Evolutionary conservation across 2,113 vertebrate species (phyloP).

Genomic region (Daphoenositta chrysoptera): DNA sequence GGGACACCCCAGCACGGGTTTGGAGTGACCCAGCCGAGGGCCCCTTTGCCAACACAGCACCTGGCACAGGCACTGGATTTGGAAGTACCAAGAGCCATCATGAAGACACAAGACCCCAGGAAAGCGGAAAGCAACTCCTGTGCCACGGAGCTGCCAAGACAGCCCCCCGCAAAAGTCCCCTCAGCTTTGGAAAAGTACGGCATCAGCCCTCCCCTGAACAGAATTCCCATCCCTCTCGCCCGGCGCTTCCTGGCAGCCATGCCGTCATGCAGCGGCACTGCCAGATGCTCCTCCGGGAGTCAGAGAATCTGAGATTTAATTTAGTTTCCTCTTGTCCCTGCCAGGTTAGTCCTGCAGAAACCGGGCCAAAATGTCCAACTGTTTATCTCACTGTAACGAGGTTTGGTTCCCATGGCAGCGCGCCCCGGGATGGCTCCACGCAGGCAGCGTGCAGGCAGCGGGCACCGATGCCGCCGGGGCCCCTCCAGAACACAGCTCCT

Average conservation of each 20-base stretch:
- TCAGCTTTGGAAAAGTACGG: rapidly evolving
- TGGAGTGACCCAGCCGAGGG: neutral
- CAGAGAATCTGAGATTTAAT: constrained; percentile 46
- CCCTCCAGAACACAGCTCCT: neutral
- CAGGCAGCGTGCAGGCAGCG: rapidly evolving
- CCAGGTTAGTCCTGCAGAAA: constrained; percentile 33
- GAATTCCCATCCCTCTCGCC: neutral
- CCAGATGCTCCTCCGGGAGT: neutral
- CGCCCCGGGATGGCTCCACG: neutral
- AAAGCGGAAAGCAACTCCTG: rapidly evolving
- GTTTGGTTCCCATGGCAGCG: constrained; percentile 57
- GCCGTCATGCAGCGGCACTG: neutral
- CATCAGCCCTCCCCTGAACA: neutral
- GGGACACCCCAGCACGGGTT: rapidly evolving
- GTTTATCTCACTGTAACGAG: constrained; percentile 33
- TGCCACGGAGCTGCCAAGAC: rapidly evolving
- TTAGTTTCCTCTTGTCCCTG: constrained; percentile 12
- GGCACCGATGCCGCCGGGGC: rapidly evolving
- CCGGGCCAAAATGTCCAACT: constrained; percentile 29
- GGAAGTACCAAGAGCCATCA: neutral
- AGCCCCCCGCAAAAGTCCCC: rapidly evolving
- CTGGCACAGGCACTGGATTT: rapidly evolving
- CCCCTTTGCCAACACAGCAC: neutral
- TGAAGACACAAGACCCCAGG: neutral
- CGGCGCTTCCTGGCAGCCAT: neutral